Evolutionary conservation across 1,140 invertebrate genomes (phyloP).

Genomic region (Steinernema feltiae): DNA sequence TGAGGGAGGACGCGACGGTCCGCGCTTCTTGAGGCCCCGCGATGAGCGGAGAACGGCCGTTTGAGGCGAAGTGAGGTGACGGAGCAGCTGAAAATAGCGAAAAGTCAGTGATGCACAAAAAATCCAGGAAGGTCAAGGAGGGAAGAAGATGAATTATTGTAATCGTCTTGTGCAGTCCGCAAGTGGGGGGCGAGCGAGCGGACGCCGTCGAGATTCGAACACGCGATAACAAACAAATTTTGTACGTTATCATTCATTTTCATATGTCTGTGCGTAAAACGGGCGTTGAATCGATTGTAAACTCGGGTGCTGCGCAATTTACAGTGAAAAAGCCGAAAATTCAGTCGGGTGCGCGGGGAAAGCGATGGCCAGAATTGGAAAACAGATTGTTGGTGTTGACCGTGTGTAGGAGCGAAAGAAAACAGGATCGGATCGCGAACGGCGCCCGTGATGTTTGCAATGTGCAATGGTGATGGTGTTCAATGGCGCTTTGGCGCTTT

Average conservation of each 20-base stretch:
- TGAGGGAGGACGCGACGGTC: constrained; percentile 43
- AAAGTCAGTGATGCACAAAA: too few species aligned
- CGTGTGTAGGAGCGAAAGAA: neutral
- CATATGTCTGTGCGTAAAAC: too few species aligned
- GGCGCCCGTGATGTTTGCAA: constrained; percentile 12
- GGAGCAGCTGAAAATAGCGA: constrained; percentile 40
- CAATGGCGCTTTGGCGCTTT: neutral
- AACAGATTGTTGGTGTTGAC: neutral
- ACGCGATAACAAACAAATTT: neutral
- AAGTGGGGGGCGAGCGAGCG: neutral
- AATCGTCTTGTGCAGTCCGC: too few species aligned
- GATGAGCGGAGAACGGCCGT: constrained; percentile 42
- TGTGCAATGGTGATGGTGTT: neutral
- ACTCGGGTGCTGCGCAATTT: neutral
- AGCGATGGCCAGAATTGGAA: neutral
- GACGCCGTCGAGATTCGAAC: neutral
- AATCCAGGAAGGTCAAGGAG: too few species aligned
- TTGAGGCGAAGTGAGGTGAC: constrained; percentile 45
- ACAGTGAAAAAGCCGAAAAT: neutral
- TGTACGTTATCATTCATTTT: too few species aligned
- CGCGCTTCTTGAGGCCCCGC: constrained; percentile 40
- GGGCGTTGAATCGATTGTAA: neutral
- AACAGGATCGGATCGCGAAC: neutral
- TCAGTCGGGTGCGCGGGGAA: neutral
- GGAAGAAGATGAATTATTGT: neutral